phyloP scores from a whole-genome alignment of 2,797 vertebrate genomes.

The Gobionotothen gibberifrons region DNA sequence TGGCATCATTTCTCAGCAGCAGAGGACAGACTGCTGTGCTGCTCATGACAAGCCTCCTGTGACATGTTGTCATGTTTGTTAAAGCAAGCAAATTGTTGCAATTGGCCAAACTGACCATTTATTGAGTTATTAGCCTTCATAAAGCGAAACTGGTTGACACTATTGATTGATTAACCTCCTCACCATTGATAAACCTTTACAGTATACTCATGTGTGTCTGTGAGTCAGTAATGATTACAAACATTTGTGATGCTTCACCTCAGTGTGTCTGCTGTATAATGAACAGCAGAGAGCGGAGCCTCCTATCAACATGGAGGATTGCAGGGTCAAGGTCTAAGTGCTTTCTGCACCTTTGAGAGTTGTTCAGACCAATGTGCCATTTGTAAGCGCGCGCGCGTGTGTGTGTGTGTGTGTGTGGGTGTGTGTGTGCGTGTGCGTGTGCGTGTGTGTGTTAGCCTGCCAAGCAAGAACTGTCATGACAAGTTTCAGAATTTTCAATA shows the following conservation, averaged over 20 bases:
- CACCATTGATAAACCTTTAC: no score
- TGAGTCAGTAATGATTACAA: constrained; percentile 6
- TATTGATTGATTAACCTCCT: not conserved
- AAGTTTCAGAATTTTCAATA: constrained; percentile 33
- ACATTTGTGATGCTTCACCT: not conserved
- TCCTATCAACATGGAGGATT: constrained; percentile 31
- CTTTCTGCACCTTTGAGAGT: constrained; percentile 35
- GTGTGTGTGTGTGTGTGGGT: constrained; percentile 10
- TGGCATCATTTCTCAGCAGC: no score
- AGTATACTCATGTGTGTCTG: not conserved
- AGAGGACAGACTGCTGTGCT: not conserved
- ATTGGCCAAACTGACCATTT: no score
- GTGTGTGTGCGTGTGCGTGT: not conserved
- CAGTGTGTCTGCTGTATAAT: constrained; percentile 11
- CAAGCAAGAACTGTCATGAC: constrained; percentile 4
- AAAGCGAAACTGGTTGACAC: not conserved
- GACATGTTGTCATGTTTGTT: not conserved
- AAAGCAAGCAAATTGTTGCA: not conserved
- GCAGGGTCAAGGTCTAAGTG: constrained; percentile 50
- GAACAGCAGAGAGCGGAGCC: constrained; percentile 27
- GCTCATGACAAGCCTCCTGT: not conserved
- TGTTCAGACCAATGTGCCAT: constrained; percentile 21
- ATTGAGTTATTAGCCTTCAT: not conserved
- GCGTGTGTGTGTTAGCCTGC: not conserved
- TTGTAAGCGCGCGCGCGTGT: constrained; percentile 21